Conservation (phyloP, 2,888 invertebrate species). For the Pelosia muscerda region DNA sequence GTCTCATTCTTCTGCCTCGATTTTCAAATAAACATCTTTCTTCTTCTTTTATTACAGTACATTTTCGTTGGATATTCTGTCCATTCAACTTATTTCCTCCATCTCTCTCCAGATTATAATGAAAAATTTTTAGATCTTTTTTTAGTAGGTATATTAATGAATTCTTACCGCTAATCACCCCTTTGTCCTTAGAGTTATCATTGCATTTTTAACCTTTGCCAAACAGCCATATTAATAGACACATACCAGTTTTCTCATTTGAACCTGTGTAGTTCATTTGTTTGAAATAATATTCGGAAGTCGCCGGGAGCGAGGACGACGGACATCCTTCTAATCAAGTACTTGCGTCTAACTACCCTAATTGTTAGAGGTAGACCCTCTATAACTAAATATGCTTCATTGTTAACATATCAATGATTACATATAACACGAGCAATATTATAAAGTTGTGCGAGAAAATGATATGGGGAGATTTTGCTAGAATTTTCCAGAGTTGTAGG, state of each 20-base stretch:
- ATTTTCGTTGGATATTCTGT: no score
- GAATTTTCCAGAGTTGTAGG: background rate
- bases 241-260: slow-evolving; percentile 26
- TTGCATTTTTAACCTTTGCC: background rate
- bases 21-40: no score
- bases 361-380: slow-evolving; percentile 54
- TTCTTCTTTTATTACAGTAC: no score
- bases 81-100: no score
- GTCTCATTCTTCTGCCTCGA: no score
- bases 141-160: background rate
- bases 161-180: background rate
- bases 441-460: background rate
- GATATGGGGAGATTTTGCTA: background rate
- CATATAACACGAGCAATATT: slow-evolving; percentile 10
- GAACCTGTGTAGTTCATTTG: slow-evolving; percentile 56
- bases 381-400: slow-evolving; percentile 40
- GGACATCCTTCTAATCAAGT: slow-evolving; percentile 73
- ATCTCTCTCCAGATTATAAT: background rate
- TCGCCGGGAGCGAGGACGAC: slow-evolving; percentile 74
- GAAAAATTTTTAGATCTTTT: background rate
- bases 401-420: slow-evolving; percentile 43
- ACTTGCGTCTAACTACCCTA: slow-evolving; percentile 66
- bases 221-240: background rate
- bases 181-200: background rate
- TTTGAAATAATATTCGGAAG: slow-evolving; percentile 70